Evolutionary conservation across 2,797 vertebrate species (phyloP), one percentile per base, ranked within the genome.

Genomic region (Pangasius sanitwongsei): DNA sequence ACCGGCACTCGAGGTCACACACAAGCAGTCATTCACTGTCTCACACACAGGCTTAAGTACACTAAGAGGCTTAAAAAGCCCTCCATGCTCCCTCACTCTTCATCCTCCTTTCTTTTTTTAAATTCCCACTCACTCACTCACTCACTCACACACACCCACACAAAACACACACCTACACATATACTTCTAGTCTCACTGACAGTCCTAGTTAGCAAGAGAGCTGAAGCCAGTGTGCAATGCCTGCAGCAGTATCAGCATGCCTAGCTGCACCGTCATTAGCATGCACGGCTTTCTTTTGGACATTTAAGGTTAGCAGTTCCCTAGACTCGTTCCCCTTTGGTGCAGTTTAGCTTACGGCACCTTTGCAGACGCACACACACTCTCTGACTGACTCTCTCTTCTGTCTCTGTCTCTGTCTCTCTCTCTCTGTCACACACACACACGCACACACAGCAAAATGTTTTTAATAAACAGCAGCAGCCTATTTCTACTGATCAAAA

Each of bases 271-370:
- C n/a, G 37, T 95, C 94, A 96, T 96, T 95, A 95, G 93, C 94
- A 95, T 96, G 93, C 94, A 92, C 72, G 77, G 90, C 91, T 94
- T 91, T 90, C 86, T 63, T 90, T 92, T 86, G 87, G 92, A 95
- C 93, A 93, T 95, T 94, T 95, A 93, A 94, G 94, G 94, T 94
- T 94, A 94, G 94, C 93, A 91, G 92, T 92, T 94, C 93, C 93
- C 93, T 69, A 8, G 93, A 92, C 93, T 91, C 89, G 87, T 90
- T 93, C 50, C 31, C 74, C 55, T 86, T 77, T 86, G 83, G 37
- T 53, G 63, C 80, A 86, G 78, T 82, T 86, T 87, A 78, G 84
- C 84, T 86, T 28, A 88, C 37, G 48, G 65, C 61, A 89, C 34
- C 48, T 44, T 81, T 63, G n/a, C 50, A 86, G 20, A 90, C 78